Evolutionary conservation across 2,113 vertebrate species (phyloP).

Genomic region (Triplophysa siluroides): DNA sequence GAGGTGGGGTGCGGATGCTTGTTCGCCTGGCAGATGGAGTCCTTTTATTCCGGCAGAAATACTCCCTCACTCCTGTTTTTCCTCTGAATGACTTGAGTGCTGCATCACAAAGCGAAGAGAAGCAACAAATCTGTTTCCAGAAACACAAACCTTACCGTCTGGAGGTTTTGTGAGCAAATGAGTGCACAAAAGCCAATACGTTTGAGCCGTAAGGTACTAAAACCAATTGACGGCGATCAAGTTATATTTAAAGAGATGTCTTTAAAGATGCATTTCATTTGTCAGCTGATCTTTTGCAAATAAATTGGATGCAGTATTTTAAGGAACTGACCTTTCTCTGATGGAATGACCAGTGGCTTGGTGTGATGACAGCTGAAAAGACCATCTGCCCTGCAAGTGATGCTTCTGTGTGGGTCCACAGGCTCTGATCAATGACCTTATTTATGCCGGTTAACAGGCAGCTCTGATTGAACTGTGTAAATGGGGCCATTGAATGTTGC

Average conservation of each 20-base stretch:
- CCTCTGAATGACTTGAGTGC: conserved; percentile 35
- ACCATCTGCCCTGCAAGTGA: conserved; percentile 46
- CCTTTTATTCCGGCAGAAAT: conserved; percentile 51
- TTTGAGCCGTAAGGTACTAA: background rate
- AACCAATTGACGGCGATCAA: background rate
- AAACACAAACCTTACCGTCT: background rate
- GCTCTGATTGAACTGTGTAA: conserved; percentile 17
- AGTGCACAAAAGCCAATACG: background rate
- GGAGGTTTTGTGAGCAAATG: background rate
- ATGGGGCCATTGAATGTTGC: background rate
- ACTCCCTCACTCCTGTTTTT: conserved; percentile 9
- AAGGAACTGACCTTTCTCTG: conserved; percentile 49
- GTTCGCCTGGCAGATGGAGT: conserved; percentile 53
- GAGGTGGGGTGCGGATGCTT: conserved; percentile 17
- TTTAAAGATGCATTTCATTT: background rate
- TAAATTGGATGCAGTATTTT: conserved; percentile 13
- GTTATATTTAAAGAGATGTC: background rate
- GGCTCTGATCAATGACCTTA: conserved; percentile 42
- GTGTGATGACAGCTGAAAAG: conserved; percentile 42
- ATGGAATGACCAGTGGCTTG: conserved; percentile 40
- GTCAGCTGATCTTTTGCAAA: conserved; percentile 23
- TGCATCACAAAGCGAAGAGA: conserved; percentile 42
- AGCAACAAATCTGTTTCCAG: conserved; percentile 8
- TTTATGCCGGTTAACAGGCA: conserved; percentile 26
- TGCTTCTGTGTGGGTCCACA: conserved; percentile 27